phyloP scores from a whole-genome alignment of 2,797 vertebrate species.

The Rhabdomys pumilio region DNA sequence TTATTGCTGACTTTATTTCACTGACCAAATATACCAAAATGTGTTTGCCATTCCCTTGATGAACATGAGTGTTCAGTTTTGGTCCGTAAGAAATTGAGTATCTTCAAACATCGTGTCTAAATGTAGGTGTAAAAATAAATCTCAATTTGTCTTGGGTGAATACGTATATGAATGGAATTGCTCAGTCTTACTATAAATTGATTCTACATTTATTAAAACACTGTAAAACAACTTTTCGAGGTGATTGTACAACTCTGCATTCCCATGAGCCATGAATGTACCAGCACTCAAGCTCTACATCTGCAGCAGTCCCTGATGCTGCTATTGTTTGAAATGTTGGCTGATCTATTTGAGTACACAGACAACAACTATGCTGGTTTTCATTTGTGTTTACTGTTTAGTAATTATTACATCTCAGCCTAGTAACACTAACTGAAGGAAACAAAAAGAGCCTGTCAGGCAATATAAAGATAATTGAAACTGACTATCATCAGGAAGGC shows the following conservation, averaged over 20 bases:
- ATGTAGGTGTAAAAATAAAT: background rate
- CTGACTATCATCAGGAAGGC: background rate
- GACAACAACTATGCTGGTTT: background rate
- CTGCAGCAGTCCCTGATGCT: background rate
- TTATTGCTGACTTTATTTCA: background rate
- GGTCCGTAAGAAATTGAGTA: background rate
- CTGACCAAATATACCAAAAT: background rate
- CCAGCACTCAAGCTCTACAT: background rate
- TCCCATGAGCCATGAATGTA: background rate
- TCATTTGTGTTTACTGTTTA: background rate
- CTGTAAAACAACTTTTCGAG: background rate
- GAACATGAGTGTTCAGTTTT: background rate
- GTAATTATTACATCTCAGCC: background rate
- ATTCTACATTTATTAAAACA: background rate
- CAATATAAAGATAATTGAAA: background rate
- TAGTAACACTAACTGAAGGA: background rate
- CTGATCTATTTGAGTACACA: background rate
- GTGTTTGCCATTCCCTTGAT: background rate
- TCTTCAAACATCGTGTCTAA: background rate
- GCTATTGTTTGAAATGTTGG: background rate
- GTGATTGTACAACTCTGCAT: background rate
- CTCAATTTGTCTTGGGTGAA: background rate
- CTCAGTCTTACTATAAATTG: background rate
- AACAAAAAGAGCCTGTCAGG: background rate
- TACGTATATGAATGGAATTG: background rate